Percentiles rank a stretch among this genome's conserved stretches.
phyloP scores from a whole-genome alignment of 2,113 vertebrate species.

The Takifugu bimaculatus region DNA sequence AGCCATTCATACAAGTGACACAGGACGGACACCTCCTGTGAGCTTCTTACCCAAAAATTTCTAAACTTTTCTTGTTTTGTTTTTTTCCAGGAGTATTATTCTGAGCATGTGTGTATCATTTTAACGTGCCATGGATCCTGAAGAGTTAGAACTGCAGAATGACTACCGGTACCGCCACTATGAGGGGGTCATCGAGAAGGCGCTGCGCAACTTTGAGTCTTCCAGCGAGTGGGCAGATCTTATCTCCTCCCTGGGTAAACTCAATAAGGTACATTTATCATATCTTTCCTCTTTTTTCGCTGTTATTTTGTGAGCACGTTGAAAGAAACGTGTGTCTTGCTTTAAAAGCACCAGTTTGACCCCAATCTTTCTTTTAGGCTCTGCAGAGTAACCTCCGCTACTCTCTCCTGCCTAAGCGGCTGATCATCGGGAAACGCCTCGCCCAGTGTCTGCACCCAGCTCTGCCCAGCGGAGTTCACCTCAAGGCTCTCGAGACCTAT shows the following conservation, averaged over 20 bases:
- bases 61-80: not conserved
- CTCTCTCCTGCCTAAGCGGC: slow-evolving; percentile 84
- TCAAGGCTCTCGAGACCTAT: slow-evolving; percentile 96
- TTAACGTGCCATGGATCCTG: slow-evolving; percentile 85
- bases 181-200: slow-evolving; percentile 89
- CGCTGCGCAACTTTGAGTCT: slow-evolving; percentile 94
- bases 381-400: slow-evolving; percentile 96
- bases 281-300: not conserved
- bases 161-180: slow-evolving; percentile 96
- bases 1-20: no score
- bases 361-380: slow-evolving; percentile 72
- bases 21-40: no score
- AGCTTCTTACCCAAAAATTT: no score
- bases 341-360: not conserved
- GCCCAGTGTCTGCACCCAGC: slow-evolving; percentile 96
- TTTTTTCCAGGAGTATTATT: slow-evolving; percentile 17
- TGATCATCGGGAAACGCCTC: slow-evolving; percentile 92
- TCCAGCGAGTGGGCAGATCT: slow-evolving; percentile 98
- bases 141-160: slow-evolving; percentile 87
- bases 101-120: slow-evolving; percentile 70
- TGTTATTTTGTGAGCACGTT: not conserved
- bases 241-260: slow-evolving; percentile 96
- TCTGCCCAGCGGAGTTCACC: slow-evolving; percentile 92
- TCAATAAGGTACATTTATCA: slow-evolving; percentile 86
- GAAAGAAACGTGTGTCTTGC: not conserved